Base-by-base conservation (phyloP, 1,140 invertebrate genomes). In the Cyphomyrmex costatus region DNA sequence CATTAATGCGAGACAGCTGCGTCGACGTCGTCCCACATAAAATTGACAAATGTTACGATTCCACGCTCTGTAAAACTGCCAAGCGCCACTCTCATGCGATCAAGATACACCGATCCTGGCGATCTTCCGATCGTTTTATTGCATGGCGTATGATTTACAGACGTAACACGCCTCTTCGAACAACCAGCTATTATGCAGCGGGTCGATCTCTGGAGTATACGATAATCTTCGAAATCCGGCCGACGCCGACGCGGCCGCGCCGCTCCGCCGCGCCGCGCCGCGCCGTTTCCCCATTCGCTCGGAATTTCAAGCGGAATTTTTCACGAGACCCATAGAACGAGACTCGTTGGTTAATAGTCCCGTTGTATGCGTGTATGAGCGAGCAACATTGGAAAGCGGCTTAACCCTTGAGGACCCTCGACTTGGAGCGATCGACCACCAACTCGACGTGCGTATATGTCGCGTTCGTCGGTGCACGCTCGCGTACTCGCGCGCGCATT, bases 351-450 rank as follows among this genome's bases (percentile, higher is more conserved):
- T 89, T 89, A 89, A 89, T 89, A 89, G 76, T 63, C 36, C 80
- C 74, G 74, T 21, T 76, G 74, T 85, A 84, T 70, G 73, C 60
- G 56, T 65, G 65, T 71, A 88, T 66, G 61, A 76, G 84, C 88
- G 65, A 80, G 83, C 83, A 89, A 89, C 88, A 89, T 89, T 86
- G 88, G 87, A 89, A 89, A 89, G 88, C 88, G 83, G 88, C 88
- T 89, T 89, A 89, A 89, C 77, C 87, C 88, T 82, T 46, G 88
- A 89, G 88, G 70, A 89, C 87, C 63, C 88, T 89, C 86, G 80
- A 89, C 88, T 85, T 85, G 77, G 53, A 46, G 21, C 84, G 88
- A 89, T 89, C 88, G 88, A 89, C 83, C 88, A 61, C 53, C 79
- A 56, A 46, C 78, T 56, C 65, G 63, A 30, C 30, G 30, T 66